Evolutionary conservation across 2,797 vertebrate genomes (phyloP).

Genomic region (Pipistrellus kuhlii): DNA sequence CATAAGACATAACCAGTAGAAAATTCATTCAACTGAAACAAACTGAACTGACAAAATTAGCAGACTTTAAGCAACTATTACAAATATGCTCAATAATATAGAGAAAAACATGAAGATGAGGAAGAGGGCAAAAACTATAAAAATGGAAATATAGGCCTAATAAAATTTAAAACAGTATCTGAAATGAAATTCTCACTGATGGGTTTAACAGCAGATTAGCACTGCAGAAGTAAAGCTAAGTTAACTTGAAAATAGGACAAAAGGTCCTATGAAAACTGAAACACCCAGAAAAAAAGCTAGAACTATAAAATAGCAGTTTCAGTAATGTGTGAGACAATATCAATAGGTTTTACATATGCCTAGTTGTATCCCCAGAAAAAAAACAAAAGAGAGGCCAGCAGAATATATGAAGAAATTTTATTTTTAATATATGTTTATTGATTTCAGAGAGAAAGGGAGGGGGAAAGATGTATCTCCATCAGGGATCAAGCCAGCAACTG

Average conservation of each 20-base stretch:
- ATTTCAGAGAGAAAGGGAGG: too few relatives aligned
- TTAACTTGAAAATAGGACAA: not conserved
- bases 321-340: not conserved
- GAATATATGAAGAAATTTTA: not conserved
- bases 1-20: not conserved
- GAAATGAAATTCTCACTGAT: constrained; percentile 2
- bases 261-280: not conserved
- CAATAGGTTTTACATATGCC: not conserved
- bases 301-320: not conserved
- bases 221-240: not conserved
- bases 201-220: not conserved
- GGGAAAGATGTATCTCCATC: too few relatives aligned
- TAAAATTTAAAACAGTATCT: not conserved
- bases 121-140: not conserved
- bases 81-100: not conserved
- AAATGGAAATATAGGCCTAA: not conserved
- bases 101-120: not conserved
- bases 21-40: not conserved
- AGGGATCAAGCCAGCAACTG: too few relatives aligned
- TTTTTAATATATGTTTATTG: too few relatives aligned
- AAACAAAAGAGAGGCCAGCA: not conserved
- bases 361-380: not conserved
- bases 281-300: not conserved
- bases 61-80: not conserved
- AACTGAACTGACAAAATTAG: constrained; percentile 7